A percentile compares a stretch with the other conserved stretches of the same genome.
Conservation (phyloP, 2,888 invertebrate species). For the Strigamia transsilvanica region DNA sequence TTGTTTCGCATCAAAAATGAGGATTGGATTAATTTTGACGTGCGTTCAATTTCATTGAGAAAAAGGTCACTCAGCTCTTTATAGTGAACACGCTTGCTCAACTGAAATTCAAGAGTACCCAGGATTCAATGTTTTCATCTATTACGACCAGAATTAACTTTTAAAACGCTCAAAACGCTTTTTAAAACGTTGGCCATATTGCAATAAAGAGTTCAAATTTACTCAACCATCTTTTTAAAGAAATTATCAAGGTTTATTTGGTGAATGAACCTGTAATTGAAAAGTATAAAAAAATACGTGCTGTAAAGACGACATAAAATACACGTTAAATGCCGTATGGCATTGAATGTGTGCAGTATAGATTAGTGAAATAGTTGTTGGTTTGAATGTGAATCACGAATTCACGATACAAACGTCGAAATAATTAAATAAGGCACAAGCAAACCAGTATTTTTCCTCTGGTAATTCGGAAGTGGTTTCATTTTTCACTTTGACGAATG, state of each 20-base stretch:
- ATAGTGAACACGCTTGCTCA: too few species aligned
- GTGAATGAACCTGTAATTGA: not conserved
- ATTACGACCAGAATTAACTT: too few species aligned
- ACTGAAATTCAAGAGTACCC: too few species aligned
- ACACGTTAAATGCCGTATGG: not conserved
- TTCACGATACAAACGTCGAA: not conserved
- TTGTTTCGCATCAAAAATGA: too few species aligned
- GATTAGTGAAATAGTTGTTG: not conserved
- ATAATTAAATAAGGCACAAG: not conserved
- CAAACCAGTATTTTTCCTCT: conserved; percentile 1
- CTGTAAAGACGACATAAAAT: too few species aligned
- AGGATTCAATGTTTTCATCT: too few species aligned
- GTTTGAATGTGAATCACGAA: conserved; percentile 1
- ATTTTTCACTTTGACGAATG: conserved; percentile 13
- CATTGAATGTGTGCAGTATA: not conserved
- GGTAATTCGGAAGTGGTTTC: conserved; percentile 12
- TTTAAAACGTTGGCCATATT: too few species aligned
- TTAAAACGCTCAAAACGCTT: too few species aligned
- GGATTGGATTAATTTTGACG: too few species aligned
- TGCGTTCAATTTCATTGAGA: too few species aligned
- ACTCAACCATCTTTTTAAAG: not conserved
- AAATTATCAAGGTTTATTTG: not conserved
- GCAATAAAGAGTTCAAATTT: not conserved
- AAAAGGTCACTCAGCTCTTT: too few species aligned
- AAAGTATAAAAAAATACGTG: not conserved